These are phyloP conservation scores for Mastomys natalensis DNA, from an alignment of 2,113 vertebrate genomes.

Conservation along the genomic window DNA sequence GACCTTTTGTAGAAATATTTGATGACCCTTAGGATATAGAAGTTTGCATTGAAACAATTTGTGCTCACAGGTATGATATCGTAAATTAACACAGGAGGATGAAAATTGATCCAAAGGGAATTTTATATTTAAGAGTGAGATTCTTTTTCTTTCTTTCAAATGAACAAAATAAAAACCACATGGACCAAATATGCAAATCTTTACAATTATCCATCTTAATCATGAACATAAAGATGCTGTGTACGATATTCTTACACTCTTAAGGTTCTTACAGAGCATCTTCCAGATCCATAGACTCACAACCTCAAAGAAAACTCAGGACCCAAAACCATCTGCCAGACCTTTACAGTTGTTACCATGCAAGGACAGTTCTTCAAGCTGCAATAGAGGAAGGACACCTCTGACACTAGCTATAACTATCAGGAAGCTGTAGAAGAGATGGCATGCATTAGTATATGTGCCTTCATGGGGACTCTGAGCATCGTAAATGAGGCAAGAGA, in stretches of 20 bases:
- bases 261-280: background rate
- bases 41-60: background rate
- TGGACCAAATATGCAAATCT: background rate
- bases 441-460: background rate
- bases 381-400: background rate
- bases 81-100: background rate
- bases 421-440: background rate
- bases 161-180: background rate
- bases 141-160: background rate
- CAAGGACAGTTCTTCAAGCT: background rate
- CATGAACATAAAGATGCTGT: background rate
- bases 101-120: background rate
- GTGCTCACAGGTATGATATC: background rate
- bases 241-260: background rate
- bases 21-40: background rate
- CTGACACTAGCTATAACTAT: background rate
- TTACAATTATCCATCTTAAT: background rate
- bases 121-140: background rate
- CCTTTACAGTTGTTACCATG: background rate
- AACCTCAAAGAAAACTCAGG: background rate
- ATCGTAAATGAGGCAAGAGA: background rate
- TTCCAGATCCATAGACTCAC: background rate
- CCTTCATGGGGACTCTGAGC: background rate
- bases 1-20: background rate
- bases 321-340: background rate